Conservation (phyloP, 2,888 invertebrate species). For the Lepidonotus clava region DNA sequence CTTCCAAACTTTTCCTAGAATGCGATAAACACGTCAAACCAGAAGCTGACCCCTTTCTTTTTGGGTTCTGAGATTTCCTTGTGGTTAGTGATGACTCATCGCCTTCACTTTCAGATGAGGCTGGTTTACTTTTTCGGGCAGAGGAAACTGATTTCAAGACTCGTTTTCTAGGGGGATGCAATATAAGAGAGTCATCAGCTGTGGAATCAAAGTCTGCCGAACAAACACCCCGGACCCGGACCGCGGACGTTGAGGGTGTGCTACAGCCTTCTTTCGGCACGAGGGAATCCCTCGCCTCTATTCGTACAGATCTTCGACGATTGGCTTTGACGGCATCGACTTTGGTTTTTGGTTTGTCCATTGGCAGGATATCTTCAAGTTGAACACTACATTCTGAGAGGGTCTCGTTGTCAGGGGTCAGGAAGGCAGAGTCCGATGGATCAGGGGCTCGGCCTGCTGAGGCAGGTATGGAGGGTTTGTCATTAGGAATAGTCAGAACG, state of each 20-base stretch:
- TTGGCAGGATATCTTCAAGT: too few relatives aligned
- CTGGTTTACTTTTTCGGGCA: conserved; percentile 17
- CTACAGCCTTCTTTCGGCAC: too few relatives aligned
- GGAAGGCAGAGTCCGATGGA: too few relatives aligned
- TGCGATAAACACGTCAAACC: conserved; percentile 14
- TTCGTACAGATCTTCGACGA: neutral
- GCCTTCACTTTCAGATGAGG: neutral
- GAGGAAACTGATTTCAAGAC: neutral
- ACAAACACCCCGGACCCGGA: neutral
- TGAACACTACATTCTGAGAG: too few relatives aligned
- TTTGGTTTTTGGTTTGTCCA: too few relatives aligned
- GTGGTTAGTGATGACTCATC: neutral
- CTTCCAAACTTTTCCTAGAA: conserved; percentile 42
- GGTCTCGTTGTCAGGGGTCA: too few relatives aligned
- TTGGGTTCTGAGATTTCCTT: too few relatives aligned
- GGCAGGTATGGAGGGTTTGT: too few relatives aligned
- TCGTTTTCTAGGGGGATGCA: neutral
- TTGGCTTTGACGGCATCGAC: neutral
- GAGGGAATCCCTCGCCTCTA: neutral
- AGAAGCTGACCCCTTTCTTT: too few relatives aligned
- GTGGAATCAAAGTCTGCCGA: conserved; percentile 45
- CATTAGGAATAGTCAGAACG: too few relatives aligned
- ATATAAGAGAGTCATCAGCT: conserved; percentile 41
- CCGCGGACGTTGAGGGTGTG: neutral
- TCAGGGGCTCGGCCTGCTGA: too few relatives aligned